Evolutionary conservation across 2,888 invertebrate genomes (phyloP).

Genomic region (Trichacis sp.): DNA sequence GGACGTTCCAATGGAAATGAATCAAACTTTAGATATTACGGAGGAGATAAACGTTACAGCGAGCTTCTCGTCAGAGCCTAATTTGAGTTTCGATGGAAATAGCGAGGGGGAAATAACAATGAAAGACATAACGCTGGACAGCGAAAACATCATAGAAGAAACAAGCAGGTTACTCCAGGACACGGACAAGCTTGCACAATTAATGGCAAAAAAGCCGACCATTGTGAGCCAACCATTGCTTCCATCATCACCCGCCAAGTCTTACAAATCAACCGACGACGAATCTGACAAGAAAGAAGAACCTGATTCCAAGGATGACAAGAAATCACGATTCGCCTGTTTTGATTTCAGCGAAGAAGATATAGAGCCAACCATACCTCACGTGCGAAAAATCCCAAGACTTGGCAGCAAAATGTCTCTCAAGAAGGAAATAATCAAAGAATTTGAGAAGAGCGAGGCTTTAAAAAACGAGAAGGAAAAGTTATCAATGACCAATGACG

Average conservation of each 20-base stretch:
- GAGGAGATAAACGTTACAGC: background rate
- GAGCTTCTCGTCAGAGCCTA: slow-evolving; percentile 2
- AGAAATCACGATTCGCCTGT: slow-evolving; percentile 74
- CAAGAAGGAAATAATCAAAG: slow-evolving; percentile 66
- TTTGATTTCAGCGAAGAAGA: slow-evolving; percentile 86
- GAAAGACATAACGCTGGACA: slow-evolving; percentile 45
- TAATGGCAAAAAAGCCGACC: slow-evolving; percentile 23
- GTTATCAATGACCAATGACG: slow-evolving; percentile 33
- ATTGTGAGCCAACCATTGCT: too few relatives aligned
- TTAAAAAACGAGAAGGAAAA: slow-evolving; percentile 56
- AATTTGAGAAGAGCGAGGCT: slow-evolving; percentile 65
- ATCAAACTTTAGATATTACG: background rate
- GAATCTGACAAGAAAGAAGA: background rate
- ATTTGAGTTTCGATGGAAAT: background rate
- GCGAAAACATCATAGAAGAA: slow-evolving; percentile 55
- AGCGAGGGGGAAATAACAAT: slow-evolving; percentile 23
- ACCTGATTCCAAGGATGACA: slow-evolving; percentile 55
- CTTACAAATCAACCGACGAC: slow-evolving; percentile 28
- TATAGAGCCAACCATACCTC: slow-evolving; percentile 71
- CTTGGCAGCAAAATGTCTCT: slow-evolving; percentile 68
- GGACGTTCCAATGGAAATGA: slow-evolving; percentile 1
- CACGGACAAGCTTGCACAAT: slow-evolving; percentile 55
- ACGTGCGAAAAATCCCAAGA: slow-evolving; percentile 77
- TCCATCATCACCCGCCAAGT: slow-evolving; percentile 1
- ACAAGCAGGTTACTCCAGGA: slow-evolving; percentile 60